phyloP scores from a whole-genome alignment of 2,113 vertebrate species.

The Laterallus jamaicensis region DNA sequence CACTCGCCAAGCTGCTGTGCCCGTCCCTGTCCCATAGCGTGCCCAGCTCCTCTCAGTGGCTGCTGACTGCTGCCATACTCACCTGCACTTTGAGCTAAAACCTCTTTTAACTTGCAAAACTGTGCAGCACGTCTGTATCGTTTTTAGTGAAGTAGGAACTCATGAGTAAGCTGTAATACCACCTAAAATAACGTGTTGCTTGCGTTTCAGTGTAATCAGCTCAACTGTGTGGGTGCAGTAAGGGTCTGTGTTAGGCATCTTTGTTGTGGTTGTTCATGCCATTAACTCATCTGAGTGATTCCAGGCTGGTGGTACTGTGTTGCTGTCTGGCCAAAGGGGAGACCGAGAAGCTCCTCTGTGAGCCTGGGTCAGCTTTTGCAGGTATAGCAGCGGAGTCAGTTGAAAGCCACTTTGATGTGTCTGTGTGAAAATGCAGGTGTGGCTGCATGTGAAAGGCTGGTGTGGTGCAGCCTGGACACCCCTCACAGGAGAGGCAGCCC shows the following conservation, averaged over 20 bases:
- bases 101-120: not conserved
- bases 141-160: not conserved
- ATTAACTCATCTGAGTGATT: fast-evolving
- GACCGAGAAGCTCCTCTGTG: not conserved
- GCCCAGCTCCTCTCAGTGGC: too few relatives aligned
- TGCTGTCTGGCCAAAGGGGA: not conserved
- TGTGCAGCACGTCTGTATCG: fast-evolving
- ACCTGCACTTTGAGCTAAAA: too few relatives aligned
- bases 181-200: not conserved
- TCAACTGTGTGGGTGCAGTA: not conserved
- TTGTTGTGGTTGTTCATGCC: fast-evolving
- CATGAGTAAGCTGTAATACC: not conserved
- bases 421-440: not conserved
- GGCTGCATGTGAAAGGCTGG: not conserved
- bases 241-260: not conserved
- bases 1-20: too few relatives aligned
- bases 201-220: not conserved
- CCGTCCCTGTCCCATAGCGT: too few relatives aligned
- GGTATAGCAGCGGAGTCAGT: not conserved
- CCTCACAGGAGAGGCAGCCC: not conserved
- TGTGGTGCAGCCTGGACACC: not conserved
- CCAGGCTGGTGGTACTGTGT: not conserved
- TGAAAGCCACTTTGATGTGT: not conserved
- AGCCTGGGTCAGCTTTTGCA: not conserved
- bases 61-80: not conserved